These are phyloP conservation scores for Fissipunctia ypsillon DNA, from an alignment of 2,888 invertebrate genomes.

Conservation along the genomic window DNA sequence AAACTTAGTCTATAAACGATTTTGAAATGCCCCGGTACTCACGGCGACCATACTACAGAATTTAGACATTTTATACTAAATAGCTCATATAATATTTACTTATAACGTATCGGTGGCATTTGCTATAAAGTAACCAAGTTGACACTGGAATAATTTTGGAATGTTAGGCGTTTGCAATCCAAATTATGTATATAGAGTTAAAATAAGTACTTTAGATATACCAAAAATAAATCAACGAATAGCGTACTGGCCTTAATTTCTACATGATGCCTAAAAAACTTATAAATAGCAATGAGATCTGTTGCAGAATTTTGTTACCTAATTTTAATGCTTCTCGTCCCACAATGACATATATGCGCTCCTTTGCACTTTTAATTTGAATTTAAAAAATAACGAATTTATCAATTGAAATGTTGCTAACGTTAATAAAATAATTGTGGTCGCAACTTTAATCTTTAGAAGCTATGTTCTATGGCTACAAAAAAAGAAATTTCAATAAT, in stretches of 20 bases:
- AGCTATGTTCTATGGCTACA: constrained; percentile 14
- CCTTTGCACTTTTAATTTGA: constrained; percentile 20
- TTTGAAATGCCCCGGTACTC: constrained; percentile 83
- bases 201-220: constrained; percentile 64
- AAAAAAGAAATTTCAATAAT: constrained; percentile 20
- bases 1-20: constrained; percentile 66
- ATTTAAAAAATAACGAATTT: constrained; percentile 27
- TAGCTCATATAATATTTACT: constrained; percentile 67
- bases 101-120: constrained; percentile 80
- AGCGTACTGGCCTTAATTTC: constrained; percentile 69
- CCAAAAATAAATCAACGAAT: constrained; percentile 61
- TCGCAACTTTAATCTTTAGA: constrained; percentile 21
- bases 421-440: constrained; percentile 26
- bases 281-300: constrained; percentile 83
- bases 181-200: constrained; percentile 49
- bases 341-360: constrained; percentile 12
- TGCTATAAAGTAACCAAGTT: constrained; percentile 68
- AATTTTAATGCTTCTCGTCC: constrained; percentile 58
- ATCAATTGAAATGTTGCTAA: constrained; percentile 20
- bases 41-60: constrained; percentile 64
- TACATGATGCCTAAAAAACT: constrained; percentile 73
- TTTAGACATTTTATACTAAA: constrained; percentile 60
- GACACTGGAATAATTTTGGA: constrained; percentile 77
- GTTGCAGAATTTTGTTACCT: constrained; percentile 64
- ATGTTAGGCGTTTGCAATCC: constrained; percentile 78